Evolutionary conservation across 2,113 vertebrate genomes (phyloP).

Genomic region (Erinaceus europaeus): DNA sequence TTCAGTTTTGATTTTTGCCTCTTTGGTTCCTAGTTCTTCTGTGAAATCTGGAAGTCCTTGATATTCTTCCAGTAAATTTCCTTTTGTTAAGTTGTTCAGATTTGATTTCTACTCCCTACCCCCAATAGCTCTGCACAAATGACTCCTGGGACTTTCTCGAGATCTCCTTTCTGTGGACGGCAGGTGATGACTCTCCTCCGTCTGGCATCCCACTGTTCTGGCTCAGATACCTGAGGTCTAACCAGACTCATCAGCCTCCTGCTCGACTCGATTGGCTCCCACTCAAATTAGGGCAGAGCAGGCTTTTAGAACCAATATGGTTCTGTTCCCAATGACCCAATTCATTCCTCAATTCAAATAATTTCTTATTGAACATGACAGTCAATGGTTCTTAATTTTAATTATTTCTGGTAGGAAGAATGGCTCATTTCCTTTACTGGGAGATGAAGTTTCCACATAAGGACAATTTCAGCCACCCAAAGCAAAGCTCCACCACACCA

Average conservation of each 20-base stretch:
- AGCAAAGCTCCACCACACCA: neutral
- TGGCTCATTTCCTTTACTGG: neutral
- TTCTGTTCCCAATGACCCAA: neutral
- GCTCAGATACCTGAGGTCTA: too few relatives aligned
- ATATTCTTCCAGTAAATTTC: neutral
- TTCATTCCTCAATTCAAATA: neutral
- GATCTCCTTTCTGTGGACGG: neutral
- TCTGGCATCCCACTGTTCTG: neutral
- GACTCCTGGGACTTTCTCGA: neutral
- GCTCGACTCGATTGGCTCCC: neutral
- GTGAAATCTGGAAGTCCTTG: neutral
- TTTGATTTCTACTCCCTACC: neutral
- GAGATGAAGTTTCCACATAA: neutral
- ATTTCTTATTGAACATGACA: neutral
- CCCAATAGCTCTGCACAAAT: neutral
- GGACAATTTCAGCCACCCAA: neutral
- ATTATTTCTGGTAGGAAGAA: neutral
- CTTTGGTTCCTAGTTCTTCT: neutral
- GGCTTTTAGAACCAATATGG: neutral
- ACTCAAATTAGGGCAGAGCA: neutral
- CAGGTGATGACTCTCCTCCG: too few relatives aligned
- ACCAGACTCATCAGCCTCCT: neutral
- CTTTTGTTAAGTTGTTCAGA: neutral
- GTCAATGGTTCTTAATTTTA: neutral
- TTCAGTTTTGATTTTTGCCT: neutral